Base-by-base conservation (phyloP, 1,140 invertebrate species). In the Eurytemora carolleeae region DNA sequence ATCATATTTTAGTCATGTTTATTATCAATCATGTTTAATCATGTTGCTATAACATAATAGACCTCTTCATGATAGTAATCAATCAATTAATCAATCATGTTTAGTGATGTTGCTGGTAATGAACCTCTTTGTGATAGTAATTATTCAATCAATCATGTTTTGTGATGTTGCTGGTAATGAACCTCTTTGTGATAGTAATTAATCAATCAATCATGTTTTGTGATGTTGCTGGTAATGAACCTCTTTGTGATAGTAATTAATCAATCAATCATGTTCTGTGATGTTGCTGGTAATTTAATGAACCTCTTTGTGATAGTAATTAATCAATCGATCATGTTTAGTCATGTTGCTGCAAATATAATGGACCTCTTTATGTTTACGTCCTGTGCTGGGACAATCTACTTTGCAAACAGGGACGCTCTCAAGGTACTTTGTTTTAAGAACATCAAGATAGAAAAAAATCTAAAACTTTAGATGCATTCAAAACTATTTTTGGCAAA, bases 261-360 rank as follows among this genome's bases (percentile, higher is more conserved):
- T 18, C 21, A 53, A 18, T 61, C 19, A 23, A 18, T 61, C n/a
- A n/a, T 31, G 15, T n/a, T 64, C 15, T 58, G 22, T 2, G 12
- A 18, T 31, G 53, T 62, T 2, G 65, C 65, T 55, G 17, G 24
- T 19, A 24, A 65, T 15, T 31, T 69, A 1, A 68, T 64, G 2
- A 68, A 69, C 25, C 65, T 69, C n/a, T 68, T 68, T 1, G 53
- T 69, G 44, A 68, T n/a, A n/a, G n/a, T n/a, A n/a, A n/a, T n/a
- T n/a, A n/a, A n/a, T n/a, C n/a, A n/a, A n/a, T n/a, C n/a, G n/a
- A n/a, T n/a, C n/a, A n/a, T n/a, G n/a, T n/a, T n/a, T n/a, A n/a
- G 68, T 44, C 68, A 69, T 53, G 61, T 67, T 18, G 68, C 68
- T 12, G 68, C 68, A 2, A 61, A 69, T 26, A 63, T 69, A 56